Evolutionary conservation across 1,140 invertebrate genomes (phyloP), one percentile per base, ranked within the genome.

Genomic region (Brachionus sp.): DNA sequence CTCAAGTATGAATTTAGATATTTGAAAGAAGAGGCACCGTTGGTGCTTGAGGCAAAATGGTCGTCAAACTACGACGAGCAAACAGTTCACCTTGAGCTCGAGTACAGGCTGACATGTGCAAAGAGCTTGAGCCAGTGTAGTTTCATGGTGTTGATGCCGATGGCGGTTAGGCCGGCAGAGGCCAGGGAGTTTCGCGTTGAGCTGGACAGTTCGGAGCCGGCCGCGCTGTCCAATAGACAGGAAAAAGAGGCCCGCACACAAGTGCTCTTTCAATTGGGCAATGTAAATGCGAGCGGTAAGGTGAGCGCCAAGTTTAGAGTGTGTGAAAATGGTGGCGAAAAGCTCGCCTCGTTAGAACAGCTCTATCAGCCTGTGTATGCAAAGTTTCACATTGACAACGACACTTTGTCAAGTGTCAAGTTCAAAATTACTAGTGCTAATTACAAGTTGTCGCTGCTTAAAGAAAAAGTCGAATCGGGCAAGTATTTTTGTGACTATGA

Each of bases 401-500:
- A 80, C 9, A 80, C 77, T 13, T 42, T 80, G 50, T 80, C 77
- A 3, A 57, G 23, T 42, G 50, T 66, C 33, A 57, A 80, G 57
- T 57, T 66, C n/a, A 44, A 9, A 12, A 80, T 80, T 23, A 37
- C 12, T 5, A 62, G 50, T 23, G 12, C 10, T 9, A 80, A 80
- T 23, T 80, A 80, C 57, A 80, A 80, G 33, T 37, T 80, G 35
- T 80, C 77, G 16, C 33, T 80, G 29, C 16, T 80, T 9, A 80
- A 80, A 37, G 50, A 80, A n/a, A 80, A 50, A 44, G 33, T 80
- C 3, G 77, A 80, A 19, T 29, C 33, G n/a, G 77, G 77, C 25
- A 80, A 80, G 57, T 80, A 80, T 64, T 80, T 80, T 62, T 57
- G 50, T 80, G 57, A 80, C 33, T 80, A 80, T 44, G 77, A 80